These are phyloP conservation scores for Parazoanthus darwini DNA, from an alignment of 92 coral and sea anemone genomes.

Conservation along the genomic window DNA sequence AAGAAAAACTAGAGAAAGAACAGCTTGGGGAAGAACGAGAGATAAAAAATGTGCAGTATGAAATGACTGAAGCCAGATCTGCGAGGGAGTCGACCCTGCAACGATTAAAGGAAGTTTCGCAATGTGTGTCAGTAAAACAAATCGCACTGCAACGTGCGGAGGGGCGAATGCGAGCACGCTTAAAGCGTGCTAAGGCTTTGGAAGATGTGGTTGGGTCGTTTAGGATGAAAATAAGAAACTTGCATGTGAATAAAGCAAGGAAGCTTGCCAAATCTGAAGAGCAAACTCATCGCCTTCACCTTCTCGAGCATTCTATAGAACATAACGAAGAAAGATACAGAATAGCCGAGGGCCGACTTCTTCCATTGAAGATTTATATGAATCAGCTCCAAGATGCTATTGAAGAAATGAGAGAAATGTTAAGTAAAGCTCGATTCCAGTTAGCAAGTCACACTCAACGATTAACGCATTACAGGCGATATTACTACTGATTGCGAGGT, in stretches of 20 bases:
- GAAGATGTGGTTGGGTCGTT: slow-evolving; percentile 72
- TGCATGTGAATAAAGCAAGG: slow-evolving; percentile 39
- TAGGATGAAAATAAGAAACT: slow-evolving; percentile 59
- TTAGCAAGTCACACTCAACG: slow-evolving; percentile 61
- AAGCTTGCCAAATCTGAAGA: slow-evolving; percentile 48
- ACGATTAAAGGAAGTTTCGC: slow-evolving; percentile 60
- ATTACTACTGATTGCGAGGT: neutral
- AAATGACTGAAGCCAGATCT: slow-evolving; percentile 67
- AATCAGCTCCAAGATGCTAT: slow-evolving; percentile 71
- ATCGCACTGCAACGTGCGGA: slow-evolving; percentile 64
- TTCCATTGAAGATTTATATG: slow-evolving; percentile 71
- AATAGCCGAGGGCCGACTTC: slow-evolving; percentile 69
- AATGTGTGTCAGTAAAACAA: slow-evolving; percentile 47
- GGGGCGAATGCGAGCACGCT: slow-evolving; percentile 59
- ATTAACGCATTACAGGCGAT: slow-evolving; percentile 32
- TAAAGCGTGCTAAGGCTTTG: slow-evolving; percentile 61
- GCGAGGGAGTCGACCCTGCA: slow-evolving; percentile 63
- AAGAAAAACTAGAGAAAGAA: slow-evolving; percentile 57
- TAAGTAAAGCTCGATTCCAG: slow-evolving; percentile 50
- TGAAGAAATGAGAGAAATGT: slow-evolving; percentile 48
- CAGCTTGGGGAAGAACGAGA: slow-evolving; percentile 60
- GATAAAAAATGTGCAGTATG: slow-evolving; percentile 56
- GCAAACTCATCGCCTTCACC: slow-evolving; percentile 51
- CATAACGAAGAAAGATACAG: slow-evolving; percentile 56
- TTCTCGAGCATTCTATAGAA: slow-evolving; percentile 62